Conservation (phyloP, 2,113 vertebrate species). For the Amazona guildingii region DNA sequence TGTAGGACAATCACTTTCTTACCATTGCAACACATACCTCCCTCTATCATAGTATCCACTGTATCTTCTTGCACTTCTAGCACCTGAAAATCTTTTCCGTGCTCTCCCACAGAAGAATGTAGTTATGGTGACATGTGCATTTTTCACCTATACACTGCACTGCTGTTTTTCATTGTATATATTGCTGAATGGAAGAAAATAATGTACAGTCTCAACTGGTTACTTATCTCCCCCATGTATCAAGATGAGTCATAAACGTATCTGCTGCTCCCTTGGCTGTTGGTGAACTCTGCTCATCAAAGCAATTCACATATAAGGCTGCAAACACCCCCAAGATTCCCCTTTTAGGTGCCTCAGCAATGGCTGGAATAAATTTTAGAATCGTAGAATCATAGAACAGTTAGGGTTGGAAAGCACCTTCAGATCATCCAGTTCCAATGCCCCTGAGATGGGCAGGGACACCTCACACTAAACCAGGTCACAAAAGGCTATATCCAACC, state of each 20-base stretch:
- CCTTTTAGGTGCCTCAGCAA: neutral
- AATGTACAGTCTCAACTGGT: conserved; percentile 29
- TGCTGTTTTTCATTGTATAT: conserved; percentile 20
- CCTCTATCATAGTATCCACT: neutral
- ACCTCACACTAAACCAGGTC: too few relatives aligned
- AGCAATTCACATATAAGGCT: conserved; percentile 14
- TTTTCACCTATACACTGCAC: conserved; percentile 3
- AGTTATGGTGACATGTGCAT: conserved; percentile 10
- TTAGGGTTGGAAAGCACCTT: too few relatives aligned
- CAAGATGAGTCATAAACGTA: conserved; percentile 38
- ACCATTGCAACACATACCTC: neutral
- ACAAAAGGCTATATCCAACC: too few relatives aligned
- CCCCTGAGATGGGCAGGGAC: too few relatives aligned
- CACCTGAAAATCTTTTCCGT: neutral
- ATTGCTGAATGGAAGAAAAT: conserved; percentile 52
- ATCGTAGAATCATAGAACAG: too few relatives aligned
- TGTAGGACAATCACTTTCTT: neutral
- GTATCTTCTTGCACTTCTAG: neutral
- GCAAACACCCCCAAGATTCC: neutral
- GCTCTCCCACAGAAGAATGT: neutral
- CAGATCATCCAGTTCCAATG: too few relatives aligned
- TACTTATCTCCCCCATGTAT: conserved; percentile 26
- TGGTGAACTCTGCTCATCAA: neutral
- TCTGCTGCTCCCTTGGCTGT: conserved; percentile 19
- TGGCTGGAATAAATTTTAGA: neutral